A percentile compares a stretch with the other conserved stretches of the same genome.
Evolutionary conservation across 2,113 vertebrate genomes (phyloP).

Genomic region (Abramis brama): DNA sequence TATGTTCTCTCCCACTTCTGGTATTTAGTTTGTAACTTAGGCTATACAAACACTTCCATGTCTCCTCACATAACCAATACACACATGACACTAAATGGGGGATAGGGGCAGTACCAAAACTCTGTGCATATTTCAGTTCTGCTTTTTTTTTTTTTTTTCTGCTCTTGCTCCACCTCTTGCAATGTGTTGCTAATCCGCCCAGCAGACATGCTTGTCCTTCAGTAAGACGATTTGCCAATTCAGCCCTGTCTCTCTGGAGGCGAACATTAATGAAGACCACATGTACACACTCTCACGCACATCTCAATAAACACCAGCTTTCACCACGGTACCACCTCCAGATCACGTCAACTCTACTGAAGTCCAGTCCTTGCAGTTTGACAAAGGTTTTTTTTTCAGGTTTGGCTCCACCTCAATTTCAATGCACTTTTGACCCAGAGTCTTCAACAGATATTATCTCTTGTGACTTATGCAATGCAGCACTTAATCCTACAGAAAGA

Average conservation of each 20-base stretch:
- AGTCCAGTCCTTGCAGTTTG: not conserved
- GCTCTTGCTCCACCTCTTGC: conserved; percentile 49
- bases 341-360: not conserved
- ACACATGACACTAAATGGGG: not conserved
- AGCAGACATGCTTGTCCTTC: conserved; percentile 80
- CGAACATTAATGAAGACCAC: conserved; percentile 84
- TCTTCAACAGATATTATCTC: not conserved
- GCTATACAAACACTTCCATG: not conserved
- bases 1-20: not conserved
- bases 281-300: conserved; percentile 76
- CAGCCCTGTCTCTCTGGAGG: conserved; percentile 81
- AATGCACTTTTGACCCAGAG: conserved; percentile 6
- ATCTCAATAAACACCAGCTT: conserved; percentile 64
- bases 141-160: conserved; percentile 17
- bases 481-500: not conserved
- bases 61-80: not conserved
- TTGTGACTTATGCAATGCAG: not conserved
- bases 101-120: not conserved
- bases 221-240: conserved; percentile 83
- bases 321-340: conserved; percentile 13
- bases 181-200: conserved; percentile 77
- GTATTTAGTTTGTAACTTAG: not conserved
- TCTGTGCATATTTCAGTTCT: conserved; percentile 61
- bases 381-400: not conserved
- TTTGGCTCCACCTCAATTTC: not conserved